Evolutionary conservation across 30 jellyfish, hydroid and myxozoan genomes (phyloP).

Genomic region (Cassiopea andromeda): DNA sequence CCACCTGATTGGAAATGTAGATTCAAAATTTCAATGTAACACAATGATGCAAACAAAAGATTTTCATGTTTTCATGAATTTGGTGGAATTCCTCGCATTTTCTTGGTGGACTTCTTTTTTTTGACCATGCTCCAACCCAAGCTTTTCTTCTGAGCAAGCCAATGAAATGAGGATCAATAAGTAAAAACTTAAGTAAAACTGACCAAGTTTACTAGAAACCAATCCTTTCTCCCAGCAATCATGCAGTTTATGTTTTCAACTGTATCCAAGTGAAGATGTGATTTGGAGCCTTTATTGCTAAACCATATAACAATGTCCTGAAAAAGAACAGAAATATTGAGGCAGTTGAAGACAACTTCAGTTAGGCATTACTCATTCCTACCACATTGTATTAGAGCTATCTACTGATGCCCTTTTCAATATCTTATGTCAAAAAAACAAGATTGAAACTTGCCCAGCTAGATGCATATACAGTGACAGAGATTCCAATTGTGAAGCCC

Average conservation of each 20-base stretch:
- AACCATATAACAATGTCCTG: slow-evolving; percentile 71
- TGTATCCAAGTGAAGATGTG: slow-evolving; percentile 71
- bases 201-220: slow-evolving; percentile 72
- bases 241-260: slow-evolving; percentile 69
- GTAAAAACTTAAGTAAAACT: not conserved
- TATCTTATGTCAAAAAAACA: too few relatives aligned
- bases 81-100: too few relatives aligned
- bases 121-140: not conserved
- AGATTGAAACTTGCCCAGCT: too few relatives aligned
- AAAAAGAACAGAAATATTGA: not conserved
- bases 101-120: not conserved
- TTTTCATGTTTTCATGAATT: not conserved
- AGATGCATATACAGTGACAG: too few relatives aligned
- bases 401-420: too few relatives aligned
- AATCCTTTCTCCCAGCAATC: slow-evolving; percentile 52
- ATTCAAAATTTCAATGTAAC: not conserved
- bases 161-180: not conserved
- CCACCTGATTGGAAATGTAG: not conserved
- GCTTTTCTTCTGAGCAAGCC: not conserved
- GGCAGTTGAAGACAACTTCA: too few relatives aligned
- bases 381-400: too few relatives aligned
- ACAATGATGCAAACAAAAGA: not conserved
- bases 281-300: slow-evolving; percentile 59
- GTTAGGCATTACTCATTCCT: too few relatives aligned
- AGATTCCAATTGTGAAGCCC: too few relatives aligned